Evolutionary conservation across 2,888 invertebrate species (phyloP).

Genomic region (Rhagonycha fulva): DNA sequence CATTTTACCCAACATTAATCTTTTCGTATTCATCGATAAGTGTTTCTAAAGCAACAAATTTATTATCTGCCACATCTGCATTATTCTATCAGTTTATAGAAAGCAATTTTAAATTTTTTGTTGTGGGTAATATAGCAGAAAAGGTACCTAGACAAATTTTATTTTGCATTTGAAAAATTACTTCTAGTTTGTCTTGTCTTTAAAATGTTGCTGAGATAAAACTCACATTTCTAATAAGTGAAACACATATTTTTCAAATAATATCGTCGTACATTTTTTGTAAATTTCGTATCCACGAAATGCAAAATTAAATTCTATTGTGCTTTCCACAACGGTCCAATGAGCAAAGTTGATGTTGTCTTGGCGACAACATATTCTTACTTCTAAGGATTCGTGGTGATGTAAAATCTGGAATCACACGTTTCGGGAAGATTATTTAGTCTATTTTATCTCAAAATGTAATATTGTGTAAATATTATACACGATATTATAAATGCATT

Average conservation of each 20-base stretch:
- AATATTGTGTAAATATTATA: background rate
- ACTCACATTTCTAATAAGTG: conserved; percentile 1
- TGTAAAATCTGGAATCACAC: conserved; percentile 16
- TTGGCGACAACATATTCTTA: conserved; percentile 24
- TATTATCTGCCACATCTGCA: background rate
- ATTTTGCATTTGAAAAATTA: background rate
- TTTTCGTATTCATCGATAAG: background rate
- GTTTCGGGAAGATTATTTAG: conserved; percentile 21
- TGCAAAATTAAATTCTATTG: conserved; percentile 32
- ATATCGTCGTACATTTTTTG: conserved; percentile 5
- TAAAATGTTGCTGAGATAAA: background rate
- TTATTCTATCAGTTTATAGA: background rate
- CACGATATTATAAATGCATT: background rate
- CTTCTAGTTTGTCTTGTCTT: background rate
- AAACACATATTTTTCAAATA: conserved; percentile 6
- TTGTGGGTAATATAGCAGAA: background rate
- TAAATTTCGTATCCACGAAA: conserved; percentile 9
- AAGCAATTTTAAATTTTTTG: background rate
- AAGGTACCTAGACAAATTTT: background rate
- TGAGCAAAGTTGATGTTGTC: conserved; percentile 27
- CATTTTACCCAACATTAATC: background rate
- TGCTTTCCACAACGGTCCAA: conserved; percentile 23
- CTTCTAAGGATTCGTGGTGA: conserved; percentile 29
- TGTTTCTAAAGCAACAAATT: background rate
- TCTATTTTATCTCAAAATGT: conserved; percentile 6